Evolutionary conservation across 2,888 invertebrate species (phyloP).

Genomic region (Calephelis perditalis): DNA sequence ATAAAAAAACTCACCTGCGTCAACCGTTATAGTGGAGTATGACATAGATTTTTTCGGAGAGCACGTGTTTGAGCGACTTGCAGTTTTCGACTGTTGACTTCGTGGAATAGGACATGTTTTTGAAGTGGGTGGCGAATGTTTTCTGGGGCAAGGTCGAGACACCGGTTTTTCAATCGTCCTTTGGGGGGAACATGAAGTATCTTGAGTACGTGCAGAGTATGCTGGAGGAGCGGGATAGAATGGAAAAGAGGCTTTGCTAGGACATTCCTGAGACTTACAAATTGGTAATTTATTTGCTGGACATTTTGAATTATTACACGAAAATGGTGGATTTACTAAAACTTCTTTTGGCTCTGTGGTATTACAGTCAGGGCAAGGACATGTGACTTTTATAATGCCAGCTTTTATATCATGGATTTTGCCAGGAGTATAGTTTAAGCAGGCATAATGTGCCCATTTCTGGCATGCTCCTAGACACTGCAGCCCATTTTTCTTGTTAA

Average conservation of each 20-base stretch:
- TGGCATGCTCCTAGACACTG: slow-evolving; percentile 52
- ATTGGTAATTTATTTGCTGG: slow-evolving; percentile 32
- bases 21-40: not conserved
- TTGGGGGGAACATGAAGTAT: not conserved
- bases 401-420: slow-evolving; percentile 48
- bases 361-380: slow-evolving; percentile 50
- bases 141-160: not conserved
- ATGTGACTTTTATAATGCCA: slow-evolving; percentile 43
- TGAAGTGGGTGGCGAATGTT: not conserved
- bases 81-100: not conserved
- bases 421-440: slow-evolving; percentile 45
- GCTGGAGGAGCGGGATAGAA: slow-evolving; percentile 18
- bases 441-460: slow-evolving; percentile 52
- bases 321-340: slow-evolving; percentile 31
- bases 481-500: slow-evolving; percentile 43
- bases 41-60: slow-evolving; percentile 4
- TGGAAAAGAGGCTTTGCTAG: slow-evolving; percentile 26
- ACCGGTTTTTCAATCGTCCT: not conserved
- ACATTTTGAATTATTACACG: slow-evolving; percentile 35
- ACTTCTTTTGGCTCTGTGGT: slow-evolving; percentile 31
- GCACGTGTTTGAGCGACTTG: not conserved
- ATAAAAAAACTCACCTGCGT: not conserved
- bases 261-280: slow-evolving; percentile 30
- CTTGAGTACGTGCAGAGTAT: not conserved
- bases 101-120: not conserved